phyloP scores from a whole-genome alignment of 2,113 vertebrate genomes.

The Prunella fulvescens region DNA sequence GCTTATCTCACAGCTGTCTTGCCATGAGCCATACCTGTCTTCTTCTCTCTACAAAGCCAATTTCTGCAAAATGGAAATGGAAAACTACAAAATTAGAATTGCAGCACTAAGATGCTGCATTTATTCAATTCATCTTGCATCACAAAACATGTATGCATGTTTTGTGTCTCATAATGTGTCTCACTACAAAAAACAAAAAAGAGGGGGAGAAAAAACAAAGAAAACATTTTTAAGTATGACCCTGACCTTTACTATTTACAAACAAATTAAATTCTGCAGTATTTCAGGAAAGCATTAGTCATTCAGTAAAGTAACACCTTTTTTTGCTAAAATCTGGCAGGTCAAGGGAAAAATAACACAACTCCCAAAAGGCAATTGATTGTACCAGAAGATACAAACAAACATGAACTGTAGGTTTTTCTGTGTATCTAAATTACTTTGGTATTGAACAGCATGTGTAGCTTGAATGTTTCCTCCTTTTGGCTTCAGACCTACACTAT shows the following conservation, averaged over 20 bases:
- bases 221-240: neutral
- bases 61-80: neutral
- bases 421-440: neutral
- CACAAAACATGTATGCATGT: neutral
- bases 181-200: neutral
- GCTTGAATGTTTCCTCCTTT: neutral
- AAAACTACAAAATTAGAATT: neutral
- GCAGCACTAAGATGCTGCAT: neutral
- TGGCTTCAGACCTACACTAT: neutral
- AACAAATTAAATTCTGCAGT: neutral
- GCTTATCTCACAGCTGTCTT: neutral
- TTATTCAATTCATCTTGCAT: neutral
- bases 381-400: neutral
- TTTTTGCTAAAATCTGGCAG: neutral
- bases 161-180: too few relatives aligned
- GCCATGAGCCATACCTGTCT: neutral
- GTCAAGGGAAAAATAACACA: neutral
- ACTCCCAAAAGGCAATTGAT: neutral
- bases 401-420: neutral
- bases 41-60: neutral
- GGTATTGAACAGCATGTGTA: neutral
- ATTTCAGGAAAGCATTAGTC: neutral
- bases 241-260: neutral
- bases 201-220: fast-evolving
- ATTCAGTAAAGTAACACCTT: neutral